Conservation (phyloP, 2,888 invertebrate genomes). For the Drosophila kambysellisi region DNA sequence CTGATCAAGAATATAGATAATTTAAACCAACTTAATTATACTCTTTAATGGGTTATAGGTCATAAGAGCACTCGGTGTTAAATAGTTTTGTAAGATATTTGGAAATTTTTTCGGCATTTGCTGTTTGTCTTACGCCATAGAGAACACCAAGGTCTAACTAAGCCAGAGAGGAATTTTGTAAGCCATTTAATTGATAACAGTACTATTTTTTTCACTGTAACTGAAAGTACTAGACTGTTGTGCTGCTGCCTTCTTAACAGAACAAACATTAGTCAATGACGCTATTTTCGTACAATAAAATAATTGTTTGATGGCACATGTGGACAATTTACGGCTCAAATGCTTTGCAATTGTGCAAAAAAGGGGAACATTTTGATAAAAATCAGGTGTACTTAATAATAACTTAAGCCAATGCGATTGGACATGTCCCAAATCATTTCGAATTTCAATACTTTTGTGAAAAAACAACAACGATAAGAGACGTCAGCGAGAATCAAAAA, state of each 20-base stretch:
- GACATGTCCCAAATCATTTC: slow-evolving; percentile 23
- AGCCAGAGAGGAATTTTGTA: neutral
- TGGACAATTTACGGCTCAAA: slow-evolving; percentile 26
- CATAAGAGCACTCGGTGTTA: neutral
- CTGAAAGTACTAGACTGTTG: neutral
- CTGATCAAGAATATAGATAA: neutral
- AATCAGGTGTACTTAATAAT: slow-evolving; percentile 15
- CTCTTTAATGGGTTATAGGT: neutral
- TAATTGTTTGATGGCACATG: slow-evolving; percentile 12
- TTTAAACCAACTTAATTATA: neutral
- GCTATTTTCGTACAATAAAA: slow-evolving; percentile 14
- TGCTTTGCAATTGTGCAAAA: neutral
- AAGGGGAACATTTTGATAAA: slow-evolving; percentile 30
- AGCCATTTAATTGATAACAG: neutral
- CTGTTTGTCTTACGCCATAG: neutral
- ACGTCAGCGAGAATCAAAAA: slow-evolving; percentile 37
- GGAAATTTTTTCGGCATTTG: neutral
- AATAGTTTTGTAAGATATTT: neutral
- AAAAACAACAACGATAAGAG: slow-evolving; percentile 41
- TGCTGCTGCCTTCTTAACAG: neutral
- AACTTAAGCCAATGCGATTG: slow-evolving; percentile 42
- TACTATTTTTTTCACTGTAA: neutral
- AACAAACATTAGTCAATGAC: slow-evolving; percentile 15
- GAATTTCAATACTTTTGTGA: slow-evolving; percentile 11
- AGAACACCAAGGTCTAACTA: neutral